Percentiles rank a stretch among this genome's conserved stretches.
phyloP scores from a whole-genome alignment of 2,797 vertebrate species.

The Labroides dimidiatus region DNA sequence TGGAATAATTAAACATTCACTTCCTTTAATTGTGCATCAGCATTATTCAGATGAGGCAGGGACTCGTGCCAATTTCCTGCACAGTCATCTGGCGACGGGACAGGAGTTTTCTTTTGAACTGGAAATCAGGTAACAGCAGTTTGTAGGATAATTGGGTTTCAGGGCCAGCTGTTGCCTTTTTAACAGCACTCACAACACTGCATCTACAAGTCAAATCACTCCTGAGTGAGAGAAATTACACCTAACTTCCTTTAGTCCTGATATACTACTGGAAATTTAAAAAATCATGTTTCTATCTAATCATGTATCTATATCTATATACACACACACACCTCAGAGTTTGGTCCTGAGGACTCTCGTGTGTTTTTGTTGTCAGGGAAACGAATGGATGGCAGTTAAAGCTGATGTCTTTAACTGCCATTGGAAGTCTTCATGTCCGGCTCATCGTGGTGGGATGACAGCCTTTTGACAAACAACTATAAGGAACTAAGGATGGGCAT shows the following conservation, averaged over 20 bases:
- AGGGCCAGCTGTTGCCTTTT: conserved; percentile 51
- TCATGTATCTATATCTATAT: no score
- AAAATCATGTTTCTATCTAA: no score
- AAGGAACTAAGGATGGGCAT: no score
- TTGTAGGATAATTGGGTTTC: conserved; percentile 52
- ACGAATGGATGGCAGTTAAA: no score
- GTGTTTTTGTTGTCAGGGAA: no score
- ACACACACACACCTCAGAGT: no score
- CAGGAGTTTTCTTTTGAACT: conserved; percentile 47
- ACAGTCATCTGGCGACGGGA: conserved; percentile 43
- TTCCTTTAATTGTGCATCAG: conserved; percentile 35
- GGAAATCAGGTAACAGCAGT: conserved; percentile 44
- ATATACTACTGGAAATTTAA: background rate
- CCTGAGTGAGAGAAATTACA: conserved; percentile 21
- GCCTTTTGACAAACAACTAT: no score
- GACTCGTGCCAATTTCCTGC: conserved; percentile 33
- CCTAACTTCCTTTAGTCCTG: conserved; percentile 16
- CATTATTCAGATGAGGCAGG: conserved; percentile 33
- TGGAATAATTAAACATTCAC: conserved; percentile 22
- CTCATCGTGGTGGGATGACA: no score
- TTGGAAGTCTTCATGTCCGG: no score
- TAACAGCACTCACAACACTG: conserved; percentile 13
- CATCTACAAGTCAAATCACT: conserved; percentile 25
- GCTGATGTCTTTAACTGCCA: no score
- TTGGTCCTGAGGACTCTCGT: no score